These are phyloP conservation scores for Agelastica alni DNA, from an alignment of 2,888 invertebrate genomes.

Conservation along the genomic window DNA sequence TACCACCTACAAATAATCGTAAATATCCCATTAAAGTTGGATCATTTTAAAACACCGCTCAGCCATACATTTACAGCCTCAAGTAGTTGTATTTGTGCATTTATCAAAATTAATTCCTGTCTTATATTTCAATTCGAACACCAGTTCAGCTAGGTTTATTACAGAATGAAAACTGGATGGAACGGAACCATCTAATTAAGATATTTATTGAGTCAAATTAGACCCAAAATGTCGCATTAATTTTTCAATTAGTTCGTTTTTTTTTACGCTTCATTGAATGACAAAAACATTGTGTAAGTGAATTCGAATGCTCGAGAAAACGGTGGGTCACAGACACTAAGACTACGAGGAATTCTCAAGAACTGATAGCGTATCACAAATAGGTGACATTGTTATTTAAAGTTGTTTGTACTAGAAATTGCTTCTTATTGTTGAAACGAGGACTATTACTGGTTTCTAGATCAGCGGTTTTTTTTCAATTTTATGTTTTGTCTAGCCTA, in stretches of 20 bases:
- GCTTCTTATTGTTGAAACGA: background rate
- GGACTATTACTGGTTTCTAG: too few relatives aligned
- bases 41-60: too few relatives aligned
- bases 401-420: conserved; percentile 6
- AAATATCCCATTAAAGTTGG: too few relatives aligned
- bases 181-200: background rate
- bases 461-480: background rate
- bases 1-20: too few relatives aligned
- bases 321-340: background rate
- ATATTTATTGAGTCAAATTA: conserved; percentile 4
- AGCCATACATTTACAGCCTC: too few relatives aligned
- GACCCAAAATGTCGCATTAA: background rate
- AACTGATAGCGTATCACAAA: background rate
- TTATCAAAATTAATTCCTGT: background rate
- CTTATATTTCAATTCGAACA: background rate
- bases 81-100: too few relatives aligned
- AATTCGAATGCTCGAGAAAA: background rate
- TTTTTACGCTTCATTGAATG: background rate
- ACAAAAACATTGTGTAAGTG: background rate
- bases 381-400: conserved; percentile 7
- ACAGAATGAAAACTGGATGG: background rate
- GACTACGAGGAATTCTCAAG: background rate
- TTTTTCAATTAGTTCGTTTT: conserved; percentile 3
- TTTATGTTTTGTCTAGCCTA: background rate
- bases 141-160: background rate